A percentile compares a stretch with the other conserved stretches of the same genome.
These are phyloP conservation scores for Euleptes europaea DNA, from an alignment of 2,113 vertebrate species.

Conservation along the genomic window DNA sequence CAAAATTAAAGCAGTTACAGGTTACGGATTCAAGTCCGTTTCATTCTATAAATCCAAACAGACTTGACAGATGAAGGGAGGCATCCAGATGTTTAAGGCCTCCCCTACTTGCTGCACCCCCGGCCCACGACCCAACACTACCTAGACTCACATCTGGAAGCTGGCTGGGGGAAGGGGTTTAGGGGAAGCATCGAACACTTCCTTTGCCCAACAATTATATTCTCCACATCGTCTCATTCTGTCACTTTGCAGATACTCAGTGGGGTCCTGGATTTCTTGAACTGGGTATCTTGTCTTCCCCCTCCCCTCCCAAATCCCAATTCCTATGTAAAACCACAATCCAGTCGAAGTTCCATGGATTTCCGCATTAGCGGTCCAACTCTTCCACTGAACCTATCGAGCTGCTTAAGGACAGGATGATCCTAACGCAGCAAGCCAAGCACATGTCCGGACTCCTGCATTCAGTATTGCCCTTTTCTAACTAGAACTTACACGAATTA, in stretches of 20 bases:
- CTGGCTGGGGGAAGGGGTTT: not conserved
- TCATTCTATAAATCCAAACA: not conserved
- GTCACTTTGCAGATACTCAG: not conserved
- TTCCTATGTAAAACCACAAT: not conserved
- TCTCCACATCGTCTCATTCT: not conserved
- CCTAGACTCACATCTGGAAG: not conserved
- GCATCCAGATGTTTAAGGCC: not conserved
- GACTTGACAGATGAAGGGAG: not conserved
- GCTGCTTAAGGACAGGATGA: not conserved
- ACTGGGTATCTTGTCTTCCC: not conserved
- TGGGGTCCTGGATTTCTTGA: too few species aligned
- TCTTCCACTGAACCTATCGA: not conserved
- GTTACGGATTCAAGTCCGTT: constrained; percentile 51
- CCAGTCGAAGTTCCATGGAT: not conserved
- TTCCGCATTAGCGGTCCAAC: not conserved
- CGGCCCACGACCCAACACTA: not conserved
- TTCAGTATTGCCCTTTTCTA: too few species aligned
- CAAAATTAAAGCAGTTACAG: constrained; percentile 37
- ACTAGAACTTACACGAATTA: not conserved
- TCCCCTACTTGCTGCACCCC: not conserved
- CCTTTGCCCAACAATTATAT: too few species aligned
- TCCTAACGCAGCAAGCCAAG: not conserved
- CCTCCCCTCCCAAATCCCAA: not conserved
- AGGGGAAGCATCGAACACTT: not conserved
- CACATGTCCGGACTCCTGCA: not conserved